Evolutionary conservation across 2,113 vertebrate genomes (phyloP).

Genomic region (Tachycineta bicolor): DNA sequence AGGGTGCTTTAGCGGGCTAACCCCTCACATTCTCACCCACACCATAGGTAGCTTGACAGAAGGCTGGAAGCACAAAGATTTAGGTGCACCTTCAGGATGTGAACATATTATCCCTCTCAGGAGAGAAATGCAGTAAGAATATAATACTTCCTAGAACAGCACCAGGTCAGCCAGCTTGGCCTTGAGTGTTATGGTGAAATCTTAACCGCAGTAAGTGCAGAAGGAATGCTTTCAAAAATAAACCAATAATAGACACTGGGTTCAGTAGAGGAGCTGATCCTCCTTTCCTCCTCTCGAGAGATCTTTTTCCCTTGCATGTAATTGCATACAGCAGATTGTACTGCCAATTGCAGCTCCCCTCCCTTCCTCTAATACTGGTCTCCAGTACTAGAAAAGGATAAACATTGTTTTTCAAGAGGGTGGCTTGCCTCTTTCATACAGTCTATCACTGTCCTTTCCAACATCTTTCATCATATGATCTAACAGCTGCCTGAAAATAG

Average conservation of each 20-base stretch:
- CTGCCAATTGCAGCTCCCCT: neutral
- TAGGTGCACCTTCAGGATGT: slow-evolving; percentile 34
- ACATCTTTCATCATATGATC: neutral
- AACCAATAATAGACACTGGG: neutral
- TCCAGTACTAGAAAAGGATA: neutral
- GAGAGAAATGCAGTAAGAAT: slow-evolving; percentile 30
- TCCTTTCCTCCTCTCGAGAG: neutral
- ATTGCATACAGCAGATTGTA: neutral
- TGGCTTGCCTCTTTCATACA: neutral
- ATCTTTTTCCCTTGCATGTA: neutral
- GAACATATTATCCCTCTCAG: neutral
- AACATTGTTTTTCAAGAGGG: neutral
- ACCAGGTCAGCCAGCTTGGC: slow-evolving; percentile 12
- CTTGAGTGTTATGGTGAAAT: slow-evolving; percentile 5
- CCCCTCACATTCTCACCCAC: neutral
- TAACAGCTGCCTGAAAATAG: neutral
- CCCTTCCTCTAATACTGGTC: neutral
- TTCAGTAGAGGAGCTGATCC: neutral
- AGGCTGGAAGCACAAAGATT: slow-evolving; percentile 10
- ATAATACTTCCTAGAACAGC: slow-evolving; percentile 60
- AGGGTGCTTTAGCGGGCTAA: neutral
- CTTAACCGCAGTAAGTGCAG: neutral
- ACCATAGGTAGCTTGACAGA: neutral
- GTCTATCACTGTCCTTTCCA: neutral
- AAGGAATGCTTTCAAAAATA: slow-evolving; percentile 25